These are phyloP conservation scores for Pantherophis alleghaniensis DNA, from an alignment of 2,797 vertebrate genomes.

Conservation along the genomic window DNA sequence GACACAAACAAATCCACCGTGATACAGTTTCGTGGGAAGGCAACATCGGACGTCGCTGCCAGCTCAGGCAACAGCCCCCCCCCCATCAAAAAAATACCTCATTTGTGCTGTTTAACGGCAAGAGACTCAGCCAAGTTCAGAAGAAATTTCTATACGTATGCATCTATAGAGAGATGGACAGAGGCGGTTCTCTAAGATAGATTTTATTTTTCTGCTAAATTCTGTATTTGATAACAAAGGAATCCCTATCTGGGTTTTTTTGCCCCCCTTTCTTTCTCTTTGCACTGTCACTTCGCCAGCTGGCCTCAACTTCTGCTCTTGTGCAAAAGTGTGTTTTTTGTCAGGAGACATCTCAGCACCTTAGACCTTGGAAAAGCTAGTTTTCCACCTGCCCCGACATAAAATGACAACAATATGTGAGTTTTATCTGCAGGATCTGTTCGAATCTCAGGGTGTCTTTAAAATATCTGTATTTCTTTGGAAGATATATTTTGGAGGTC, in stretches of 20 bases:
- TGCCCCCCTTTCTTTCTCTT: too few relatives aligned
- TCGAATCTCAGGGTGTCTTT: too few relatives aligned
- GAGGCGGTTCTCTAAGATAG: conserved; percentile 13
- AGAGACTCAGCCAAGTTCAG: conserved; percentile 8
- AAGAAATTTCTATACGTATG: conserved; percentile 1
- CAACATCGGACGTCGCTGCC: background rate
- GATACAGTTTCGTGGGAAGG: background rate
- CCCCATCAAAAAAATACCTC: conserved; percentile 33
- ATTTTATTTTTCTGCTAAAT: conserved; percentile 27
- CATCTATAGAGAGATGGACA: background rate
- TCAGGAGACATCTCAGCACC: background rate
- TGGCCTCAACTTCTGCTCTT: background rate
- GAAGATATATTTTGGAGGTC: too few relatives aligned
- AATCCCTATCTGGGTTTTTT: background rate
- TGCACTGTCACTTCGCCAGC: background rate
- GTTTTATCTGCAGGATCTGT: background rate
- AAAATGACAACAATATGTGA: background rate
- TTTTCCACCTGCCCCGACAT: background rate
- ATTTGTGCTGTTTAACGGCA: conserved; percentile 9
- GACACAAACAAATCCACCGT: background rate
- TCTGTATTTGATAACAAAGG: background rate
- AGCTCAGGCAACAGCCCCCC: background rate
- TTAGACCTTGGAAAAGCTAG: background rate
- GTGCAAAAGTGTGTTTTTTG: background rate
- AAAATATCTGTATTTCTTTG: too few relatives aligned